phyloP scores from a whole-genome alignment of 1,140 invertebrate genomes.

The Eciton burchellii region DNA sequence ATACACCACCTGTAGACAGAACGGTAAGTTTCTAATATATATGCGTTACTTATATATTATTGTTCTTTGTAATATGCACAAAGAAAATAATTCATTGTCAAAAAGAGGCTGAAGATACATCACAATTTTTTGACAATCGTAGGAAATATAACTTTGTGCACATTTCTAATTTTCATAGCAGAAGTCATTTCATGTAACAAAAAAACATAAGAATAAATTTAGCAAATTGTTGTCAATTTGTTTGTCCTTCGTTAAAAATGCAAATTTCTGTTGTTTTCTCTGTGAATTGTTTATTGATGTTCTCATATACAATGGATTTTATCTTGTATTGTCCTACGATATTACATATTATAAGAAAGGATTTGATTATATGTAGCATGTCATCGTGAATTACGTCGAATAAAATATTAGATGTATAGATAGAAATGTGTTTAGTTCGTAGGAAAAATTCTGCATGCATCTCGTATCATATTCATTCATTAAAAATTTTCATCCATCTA shows the following conservation, averaged over 20 bases:
- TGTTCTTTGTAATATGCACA: constrained; percentile 12
- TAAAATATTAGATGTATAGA: constrained; percentile 7
- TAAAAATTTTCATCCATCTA: not conserved
- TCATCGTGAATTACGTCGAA: not conserved
- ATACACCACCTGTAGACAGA: constrained; percentile 86
- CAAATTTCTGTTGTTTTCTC: constrained; percentile 18
- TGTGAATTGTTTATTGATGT: constrained; percentile 21
- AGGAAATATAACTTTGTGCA: no score
- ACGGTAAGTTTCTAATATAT: constrained; percentile 82
- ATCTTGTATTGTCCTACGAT: not conserved
- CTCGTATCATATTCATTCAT: not conserved
- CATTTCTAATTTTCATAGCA: constrained; percentile 3
- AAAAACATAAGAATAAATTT: not conserved
- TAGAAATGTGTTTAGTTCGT: not conserved
- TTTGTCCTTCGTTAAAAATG: not conserved
- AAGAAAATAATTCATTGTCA: not conserved
- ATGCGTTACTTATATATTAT: not conserved
- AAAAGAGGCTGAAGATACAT: not conserved
- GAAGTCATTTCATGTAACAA: not conserved
- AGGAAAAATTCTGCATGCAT: constrained; percentile 34
- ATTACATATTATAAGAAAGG: not conserved
- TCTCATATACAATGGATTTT: not conserved
- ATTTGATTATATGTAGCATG: constrained; percentile 1
- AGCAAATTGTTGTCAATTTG: no score
- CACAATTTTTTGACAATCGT: not conserved